phyloP scores from a whole-genome alignment of 2,113 vertebrate species.

The Rousettus leschenaultii region DNA sequence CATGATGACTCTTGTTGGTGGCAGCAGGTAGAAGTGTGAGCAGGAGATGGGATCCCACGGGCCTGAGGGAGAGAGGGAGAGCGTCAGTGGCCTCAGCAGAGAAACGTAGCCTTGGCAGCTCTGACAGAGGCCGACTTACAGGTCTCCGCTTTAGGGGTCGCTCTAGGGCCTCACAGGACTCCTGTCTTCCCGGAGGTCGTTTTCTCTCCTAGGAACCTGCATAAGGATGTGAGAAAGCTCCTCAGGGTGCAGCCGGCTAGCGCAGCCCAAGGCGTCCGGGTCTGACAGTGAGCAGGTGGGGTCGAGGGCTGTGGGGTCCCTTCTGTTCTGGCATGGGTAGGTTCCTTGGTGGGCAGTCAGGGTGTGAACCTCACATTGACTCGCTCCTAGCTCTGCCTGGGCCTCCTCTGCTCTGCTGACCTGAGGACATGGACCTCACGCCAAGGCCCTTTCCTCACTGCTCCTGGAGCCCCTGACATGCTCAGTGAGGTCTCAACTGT shows the following conservation, averaged over 20 bases:
- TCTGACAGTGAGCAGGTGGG: background rate
- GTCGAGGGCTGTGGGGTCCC: too few relatives aligned
- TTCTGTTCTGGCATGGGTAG: background rate
- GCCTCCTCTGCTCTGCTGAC: background rate
- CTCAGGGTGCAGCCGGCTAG: background rate
- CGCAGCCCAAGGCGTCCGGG: background rate
- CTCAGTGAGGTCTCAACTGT: background rate
- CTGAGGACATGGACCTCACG: background rate
- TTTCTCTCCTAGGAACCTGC: background rate
- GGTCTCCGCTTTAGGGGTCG: background rate
- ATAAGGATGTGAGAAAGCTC: background rate
- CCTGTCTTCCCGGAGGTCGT: background rate
- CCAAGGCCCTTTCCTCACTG: background rate
- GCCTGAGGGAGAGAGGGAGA: background rate
- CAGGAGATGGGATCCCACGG: background rate
- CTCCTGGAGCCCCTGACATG: background rate
- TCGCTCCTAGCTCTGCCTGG: background rate
- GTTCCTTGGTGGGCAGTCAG: background rate
- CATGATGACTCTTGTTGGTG: background rate
- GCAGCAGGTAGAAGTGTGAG: background rate
- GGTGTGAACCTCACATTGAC: background rate
- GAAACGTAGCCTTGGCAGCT: background rate
- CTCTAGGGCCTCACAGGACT: background rate
- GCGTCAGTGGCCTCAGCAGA: background rate
- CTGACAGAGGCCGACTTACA: conserved; percentile 5